Evolutionary conservation across 2,797 vertebrate species (phyloP), one percentile per base, ranked within the genome.

Genomic region (Ispidina picta): DNA sequence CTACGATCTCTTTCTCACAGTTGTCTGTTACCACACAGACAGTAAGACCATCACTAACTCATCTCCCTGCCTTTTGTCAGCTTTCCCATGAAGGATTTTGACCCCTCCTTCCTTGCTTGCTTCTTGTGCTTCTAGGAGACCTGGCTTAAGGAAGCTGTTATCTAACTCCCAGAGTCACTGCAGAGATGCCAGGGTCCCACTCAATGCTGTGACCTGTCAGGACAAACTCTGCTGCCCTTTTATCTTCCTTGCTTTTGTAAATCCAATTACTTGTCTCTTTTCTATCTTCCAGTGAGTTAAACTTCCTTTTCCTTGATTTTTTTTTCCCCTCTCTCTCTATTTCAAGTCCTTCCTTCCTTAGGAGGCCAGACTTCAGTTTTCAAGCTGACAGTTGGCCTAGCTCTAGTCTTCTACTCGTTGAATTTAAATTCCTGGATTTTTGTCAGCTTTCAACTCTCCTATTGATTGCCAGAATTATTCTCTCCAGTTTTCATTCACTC

Each of bases 371-470:
- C 11, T 71, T 83, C 70, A 83, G 25, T 75, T 83, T 90, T 71
- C 28, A 5, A 52, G 22, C 33, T 72, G 63, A 78, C 70, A 81
- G 11, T 64, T 69, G 71, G 25, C 10, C n/a, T 78, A 21, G 14
- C 29, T 88, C n/a, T 48, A 69, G 26, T 59, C 10, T 89, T 86
- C 89, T 63, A 66, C 9, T 59, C n/a, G 23, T 66, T 83, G 73
- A 78, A 92, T 82, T 83, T 82, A 64, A 90, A 92, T 90, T 80
- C 65, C 39, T 85, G 17, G 35, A 49, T n/a, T 81, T 10, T 41
- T 83, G 70, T 66, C 63, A 75, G 59, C 43, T 90, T 92, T 85
- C 51, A 75, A 2, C n/a, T 87, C 63, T 80, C n/a, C 21, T 69
- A 28, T 52, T 89, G 76, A 56, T 83, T 80, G 8, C 28, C 10